A percentile compares a stretch with the other conserved stretches of the same genome.
Evolutionary conservation across 2,113 vertebrate species (phyloP).

Genomic region (Baryphthengus martii): DNA sequence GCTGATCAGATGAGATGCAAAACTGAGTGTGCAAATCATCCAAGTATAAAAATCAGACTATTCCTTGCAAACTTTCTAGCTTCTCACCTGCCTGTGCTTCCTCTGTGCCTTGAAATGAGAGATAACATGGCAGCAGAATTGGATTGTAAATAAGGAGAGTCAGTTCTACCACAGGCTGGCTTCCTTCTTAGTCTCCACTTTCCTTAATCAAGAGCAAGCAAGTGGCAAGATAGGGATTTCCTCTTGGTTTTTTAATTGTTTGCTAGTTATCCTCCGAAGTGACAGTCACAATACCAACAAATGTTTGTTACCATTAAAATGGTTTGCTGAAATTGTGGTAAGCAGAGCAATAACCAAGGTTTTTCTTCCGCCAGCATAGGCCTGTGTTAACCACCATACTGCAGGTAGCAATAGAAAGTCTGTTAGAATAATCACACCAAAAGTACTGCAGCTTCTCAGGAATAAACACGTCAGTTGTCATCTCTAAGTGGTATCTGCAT

Average conservation of each 20-base stretch:
- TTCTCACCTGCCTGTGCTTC: not conserved
- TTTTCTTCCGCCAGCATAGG: not conserved
- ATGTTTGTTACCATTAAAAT: not conserved
- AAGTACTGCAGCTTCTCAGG: not conserved
- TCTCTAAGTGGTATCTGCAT: not conserved
- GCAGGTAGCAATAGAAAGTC: not conserved
- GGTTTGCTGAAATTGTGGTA: not conserved
- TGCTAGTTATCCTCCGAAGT: not conserved
- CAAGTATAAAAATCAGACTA: not conserved
- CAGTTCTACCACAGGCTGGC: not conserved
- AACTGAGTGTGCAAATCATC: not conserved
- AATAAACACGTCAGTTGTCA: not conserved
- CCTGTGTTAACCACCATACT: not conserved
- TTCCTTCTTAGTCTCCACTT: not conserved
- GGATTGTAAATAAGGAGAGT: not conserved
- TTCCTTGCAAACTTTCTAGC: not conserved
- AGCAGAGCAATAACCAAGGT: not conserved
- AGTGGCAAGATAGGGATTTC: not conserved
- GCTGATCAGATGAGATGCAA: not conserved
- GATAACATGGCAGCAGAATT: not conserved
- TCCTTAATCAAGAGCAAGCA: not conserved
- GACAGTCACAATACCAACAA: not conserved
- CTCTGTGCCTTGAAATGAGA: not conserved
- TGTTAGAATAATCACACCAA: not conserved
- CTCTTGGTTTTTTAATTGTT: not conserved